A percentile compares a stretch with the other conserved stretches of the same genome.
Conservation (phyloP, 2,888 invertebrate species). For the Lasioglossum oenotherae region DNA sequence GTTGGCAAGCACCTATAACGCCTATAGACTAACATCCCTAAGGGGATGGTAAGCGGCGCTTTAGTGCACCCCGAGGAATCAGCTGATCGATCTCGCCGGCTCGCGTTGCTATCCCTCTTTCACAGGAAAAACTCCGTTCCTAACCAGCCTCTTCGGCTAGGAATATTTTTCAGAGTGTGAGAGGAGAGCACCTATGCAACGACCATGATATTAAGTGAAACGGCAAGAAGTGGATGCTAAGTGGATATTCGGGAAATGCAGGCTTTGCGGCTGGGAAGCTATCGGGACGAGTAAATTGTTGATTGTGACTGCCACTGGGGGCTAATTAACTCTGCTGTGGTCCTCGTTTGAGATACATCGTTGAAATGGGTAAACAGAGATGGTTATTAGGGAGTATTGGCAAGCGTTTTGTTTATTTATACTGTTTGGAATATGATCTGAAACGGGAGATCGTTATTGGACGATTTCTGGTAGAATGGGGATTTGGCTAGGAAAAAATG, state of each 20-base stretch:
- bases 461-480: no score
- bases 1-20: neutral
- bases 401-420: no score
- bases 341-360: neutral
- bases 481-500: no score
- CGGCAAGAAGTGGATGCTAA: conserved; percentile 6
- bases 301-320: neutral
- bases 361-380: neutral
- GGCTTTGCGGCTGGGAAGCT: neutral
- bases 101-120: conserved; percentile 56
- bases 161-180: neutral
- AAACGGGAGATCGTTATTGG: no score
- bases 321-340: conserved; percentile 14
- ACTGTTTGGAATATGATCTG: no score
- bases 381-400: neutral
- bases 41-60: conserved; percentile 64
- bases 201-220: conserved; percentile 4
- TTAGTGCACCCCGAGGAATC: conserved; percentile 70
- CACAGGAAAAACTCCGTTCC: conserved; percentile 18
- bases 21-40: conserved; percentile 15
- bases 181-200: neutral
- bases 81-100: conserved; percentile 68
- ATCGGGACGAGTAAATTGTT: conserved; percentile 26
- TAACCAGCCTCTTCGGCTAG: neutral
- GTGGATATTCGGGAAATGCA: conserved; percentile 22